phyloP scores from a whole-genome alignment of 2,797 vertebrate species.

The Apogon talboti region DNA sequence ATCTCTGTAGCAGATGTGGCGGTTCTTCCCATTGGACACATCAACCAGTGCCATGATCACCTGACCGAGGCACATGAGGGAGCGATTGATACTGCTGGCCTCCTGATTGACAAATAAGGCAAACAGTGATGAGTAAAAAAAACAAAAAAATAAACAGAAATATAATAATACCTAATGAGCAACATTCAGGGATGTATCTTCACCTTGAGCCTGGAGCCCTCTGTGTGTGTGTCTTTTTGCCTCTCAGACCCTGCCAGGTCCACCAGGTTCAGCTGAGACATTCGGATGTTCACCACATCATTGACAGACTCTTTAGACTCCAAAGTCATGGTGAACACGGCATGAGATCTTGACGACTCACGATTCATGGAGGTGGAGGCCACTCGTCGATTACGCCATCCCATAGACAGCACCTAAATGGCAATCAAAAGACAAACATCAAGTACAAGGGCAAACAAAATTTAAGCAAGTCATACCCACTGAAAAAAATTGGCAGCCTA shows the following conservation, averaged over 20 bases:
- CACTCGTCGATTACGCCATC: constrained; percentile 95
- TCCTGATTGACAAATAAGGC: constrained; percentile 81
- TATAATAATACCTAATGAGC: not conserved
- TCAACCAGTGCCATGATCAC: constrained; percentile 97
- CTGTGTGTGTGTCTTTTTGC: constrained; percentile 93
- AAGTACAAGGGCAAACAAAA: too few species aligned
- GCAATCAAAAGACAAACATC: constrained; percentile 10
- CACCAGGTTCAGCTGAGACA: constrained; percentile 93
- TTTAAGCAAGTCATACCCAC: too few species aligned
- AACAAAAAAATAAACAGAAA: too few species aligned
- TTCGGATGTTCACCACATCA: constrained; percentile 92
- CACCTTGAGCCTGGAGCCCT: constrained; percentile 93
- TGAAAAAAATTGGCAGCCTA: too few species aligned
- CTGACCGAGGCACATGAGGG: constrained; percentile 93
- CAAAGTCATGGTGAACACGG: constrained; percentile 93
- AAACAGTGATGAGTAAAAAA: constrained; percentile 23
- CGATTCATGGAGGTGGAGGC: constrained; percentile 98
- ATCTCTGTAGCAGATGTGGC: constrained; percentile 95
- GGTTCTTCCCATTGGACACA: constrained; percentile 92
- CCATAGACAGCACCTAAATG: constrained; percentile 89
- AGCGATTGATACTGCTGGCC: constrained; percentile 96
- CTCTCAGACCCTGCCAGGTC: constrained; percentile 96
- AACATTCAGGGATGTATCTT: not conserved
- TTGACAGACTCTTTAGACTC: constrained; percentile 93
- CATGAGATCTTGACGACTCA: constrained; percentile 95